A percentile compares a stretch with the other conserved stretches of the same genome.
These are phyloP conservation scores for Poecile atricapillus DNA, from an alignment of 2,113 vertebrate species.

Conservation along the genomic window DNA sequence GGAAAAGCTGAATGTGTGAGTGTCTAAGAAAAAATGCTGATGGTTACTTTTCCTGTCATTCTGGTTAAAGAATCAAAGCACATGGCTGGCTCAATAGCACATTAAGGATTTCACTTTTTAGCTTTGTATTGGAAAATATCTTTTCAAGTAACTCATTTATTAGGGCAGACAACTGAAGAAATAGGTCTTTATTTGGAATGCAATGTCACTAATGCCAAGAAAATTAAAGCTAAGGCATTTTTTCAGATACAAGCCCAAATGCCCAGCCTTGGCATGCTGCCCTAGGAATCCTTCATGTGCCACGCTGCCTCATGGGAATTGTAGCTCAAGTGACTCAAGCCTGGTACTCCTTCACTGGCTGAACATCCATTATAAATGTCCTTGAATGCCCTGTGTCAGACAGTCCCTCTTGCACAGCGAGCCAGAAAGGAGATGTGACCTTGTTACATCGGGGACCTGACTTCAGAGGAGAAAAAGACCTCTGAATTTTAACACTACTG, in stretches of 20 bases:
- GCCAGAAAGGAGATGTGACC: neutral
- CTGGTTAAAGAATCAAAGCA: neutral
- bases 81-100: neutral
- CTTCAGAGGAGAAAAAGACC: neutral
- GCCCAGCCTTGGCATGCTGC: neutral
- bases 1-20: conserved; percentile 5
- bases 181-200: neutral
- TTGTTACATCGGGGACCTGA: neutral
- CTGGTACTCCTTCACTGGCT: neutral
- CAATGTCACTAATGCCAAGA: neutral
- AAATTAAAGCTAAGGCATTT: neutral
- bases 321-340: neutral
- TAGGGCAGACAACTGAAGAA: neutral
- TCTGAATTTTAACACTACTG: neutral
- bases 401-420: neutral
- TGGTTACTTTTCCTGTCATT: neutral
- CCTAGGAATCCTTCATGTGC: neutral
- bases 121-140: neutral
- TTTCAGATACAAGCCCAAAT: neutral
- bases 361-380: neutral
- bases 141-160: neutral
- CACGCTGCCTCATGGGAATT: neutral
- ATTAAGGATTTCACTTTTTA: neutral
- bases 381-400: neutral
- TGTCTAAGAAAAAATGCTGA: conserved; percentile 21